phyloP scores from a whole-genome alignment of 1,140 invertebrate species.

The Leptopilina clavipes region DNA sequence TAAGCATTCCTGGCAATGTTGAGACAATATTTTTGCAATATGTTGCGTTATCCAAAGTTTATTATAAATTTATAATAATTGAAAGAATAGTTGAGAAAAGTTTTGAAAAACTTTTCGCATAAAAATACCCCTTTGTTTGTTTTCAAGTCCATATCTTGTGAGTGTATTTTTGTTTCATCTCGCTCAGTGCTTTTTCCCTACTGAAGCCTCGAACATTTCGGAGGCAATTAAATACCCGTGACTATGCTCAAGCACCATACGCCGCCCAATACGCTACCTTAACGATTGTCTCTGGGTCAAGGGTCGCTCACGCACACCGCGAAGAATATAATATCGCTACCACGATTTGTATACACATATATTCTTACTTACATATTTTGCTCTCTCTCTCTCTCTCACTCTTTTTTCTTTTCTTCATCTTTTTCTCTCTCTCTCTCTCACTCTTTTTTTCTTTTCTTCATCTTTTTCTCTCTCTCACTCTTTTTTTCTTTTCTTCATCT shows the following conservation, averaged over 20 bases:
- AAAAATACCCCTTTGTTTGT: too few relatives aligned
- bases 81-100: too few relatives aligned
- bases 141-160: conserved; percentile 36
- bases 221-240: conserved; percentile 74
- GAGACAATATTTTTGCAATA: too few relatives aligned
- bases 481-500: too few relatives aligned
- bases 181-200: conserved; percentile 38
- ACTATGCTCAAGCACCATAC: conserved; percentile 56
- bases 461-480: background rate
- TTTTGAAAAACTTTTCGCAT: too few relatives aligned
- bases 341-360: conserved; percentile 19
- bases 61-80: too few relatives aligned
- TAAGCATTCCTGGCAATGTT: too few relatives aligned
- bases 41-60: too few relatives aligned
- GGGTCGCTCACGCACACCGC: conserved; percentile 63
- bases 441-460: too few relatives aligned
- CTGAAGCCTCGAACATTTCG: conserved; percentile 35
- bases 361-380: background rate
- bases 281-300: conserved; percentile 73
- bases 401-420: background rate
- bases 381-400: too few relatives aligned
- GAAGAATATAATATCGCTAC: conserved; percentile 61
- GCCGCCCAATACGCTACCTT: conserved; percentile 68
- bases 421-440: too few relatives aligned
- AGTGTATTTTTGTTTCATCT: conserved; percentile 44